phyloP scores from a whole-genome alignment of 1,140 invertebrate species.

The Aphelinus atriplicis region DNA sequence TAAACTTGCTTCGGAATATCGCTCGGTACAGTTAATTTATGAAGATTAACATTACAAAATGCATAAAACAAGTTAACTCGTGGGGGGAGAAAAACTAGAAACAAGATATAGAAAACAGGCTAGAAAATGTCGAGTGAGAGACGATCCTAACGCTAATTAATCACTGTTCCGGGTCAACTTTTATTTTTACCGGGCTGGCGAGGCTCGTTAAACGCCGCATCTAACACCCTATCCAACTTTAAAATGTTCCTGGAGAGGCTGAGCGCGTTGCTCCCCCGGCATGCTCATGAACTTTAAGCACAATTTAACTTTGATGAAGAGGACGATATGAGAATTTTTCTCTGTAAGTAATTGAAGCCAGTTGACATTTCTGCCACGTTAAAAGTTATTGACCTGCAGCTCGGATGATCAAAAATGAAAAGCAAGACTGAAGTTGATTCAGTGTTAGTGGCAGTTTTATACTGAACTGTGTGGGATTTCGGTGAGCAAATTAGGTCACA shows the following conservation, averaged over 20 bases:
- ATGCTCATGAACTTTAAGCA: constrained; percentile 27
- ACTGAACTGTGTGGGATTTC: too few relatives aligned
- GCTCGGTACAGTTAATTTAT: constrained; percentile 1
- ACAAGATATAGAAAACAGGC: neutral
- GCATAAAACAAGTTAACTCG: constrained; percentile 15
- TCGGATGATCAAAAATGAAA: too few relatives aligned
- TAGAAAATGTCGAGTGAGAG: neutral
- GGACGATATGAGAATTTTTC: constrained; percentile 19
- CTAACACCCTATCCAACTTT: constrained; percentile 25
- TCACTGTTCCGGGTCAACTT: constrained; percentile 10
- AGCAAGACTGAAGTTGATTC: too few relatives aligned
- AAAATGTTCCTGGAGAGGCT: constrained; percentile 23
- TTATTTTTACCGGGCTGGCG: constrained; percentile 17
- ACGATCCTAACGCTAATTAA: constrained; percentile 31
- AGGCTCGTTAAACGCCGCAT: constrained; percentile 28
- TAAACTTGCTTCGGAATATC: neutral
- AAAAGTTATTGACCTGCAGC: too few relatives aligned
- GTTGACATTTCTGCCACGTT: constrained; percentile 1
- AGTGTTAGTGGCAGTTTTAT: too few relatives aligned
- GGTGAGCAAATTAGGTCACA: too few relatives aligned
- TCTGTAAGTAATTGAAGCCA: constrained; percentile 26
- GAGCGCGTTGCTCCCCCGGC: neutral
- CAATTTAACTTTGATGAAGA: constrained; percentile 35
- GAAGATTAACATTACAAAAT: constrained; percentile 32
- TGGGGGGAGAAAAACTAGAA: neutral